phyloP scores from a whole-genome alignment of 2,888 invertebrate species.

The Prionchulus punctatus region DNA sequence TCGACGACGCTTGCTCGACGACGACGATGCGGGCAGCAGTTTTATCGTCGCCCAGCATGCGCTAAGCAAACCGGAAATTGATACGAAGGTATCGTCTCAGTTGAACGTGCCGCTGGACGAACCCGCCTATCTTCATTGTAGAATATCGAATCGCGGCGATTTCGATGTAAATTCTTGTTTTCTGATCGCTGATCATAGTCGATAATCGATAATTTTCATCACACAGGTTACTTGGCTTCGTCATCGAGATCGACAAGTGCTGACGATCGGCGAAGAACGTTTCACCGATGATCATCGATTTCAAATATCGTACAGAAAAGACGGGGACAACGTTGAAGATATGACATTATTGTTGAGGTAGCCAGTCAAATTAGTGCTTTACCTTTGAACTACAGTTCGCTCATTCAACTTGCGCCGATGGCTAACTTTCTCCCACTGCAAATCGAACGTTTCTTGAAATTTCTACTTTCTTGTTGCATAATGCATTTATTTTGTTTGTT shows the following conservation, averaged over 20 bases:
- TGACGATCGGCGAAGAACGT: not conserved
- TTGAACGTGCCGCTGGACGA: not conserved
- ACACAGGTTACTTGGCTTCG: not conserved
- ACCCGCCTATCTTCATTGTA: not conserved
- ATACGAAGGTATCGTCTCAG: no score
- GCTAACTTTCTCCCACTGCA: no score
- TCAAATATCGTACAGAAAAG: not conserved
- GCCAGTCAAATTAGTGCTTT: no score
- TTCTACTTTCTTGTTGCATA: no score
- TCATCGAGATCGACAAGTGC: not conserved
- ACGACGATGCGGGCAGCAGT: no score
- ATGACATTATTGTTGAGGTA: not conserved
- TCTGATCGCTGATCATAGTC: not conserved
- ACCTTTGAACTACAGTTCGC: no score
- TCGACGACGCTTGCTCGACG: no score
- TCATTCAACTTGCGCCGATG: no score
- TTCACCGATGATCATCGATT: not conserved
- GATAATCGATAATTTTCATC: not conserved
- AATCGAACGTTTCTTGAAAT: no score
- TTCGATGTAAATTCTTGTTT: not conserved
- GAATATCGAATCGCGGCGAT: not conserved
- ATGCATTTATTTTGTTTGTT: no score
- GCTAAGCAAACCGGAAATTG: no score
- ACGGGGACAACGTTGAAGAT: not conserved
- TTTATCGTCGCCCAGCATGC: no score